Conservation (phyloP, 2,888 invertebrate species). For the Drosophila prostipennis region DNA sequence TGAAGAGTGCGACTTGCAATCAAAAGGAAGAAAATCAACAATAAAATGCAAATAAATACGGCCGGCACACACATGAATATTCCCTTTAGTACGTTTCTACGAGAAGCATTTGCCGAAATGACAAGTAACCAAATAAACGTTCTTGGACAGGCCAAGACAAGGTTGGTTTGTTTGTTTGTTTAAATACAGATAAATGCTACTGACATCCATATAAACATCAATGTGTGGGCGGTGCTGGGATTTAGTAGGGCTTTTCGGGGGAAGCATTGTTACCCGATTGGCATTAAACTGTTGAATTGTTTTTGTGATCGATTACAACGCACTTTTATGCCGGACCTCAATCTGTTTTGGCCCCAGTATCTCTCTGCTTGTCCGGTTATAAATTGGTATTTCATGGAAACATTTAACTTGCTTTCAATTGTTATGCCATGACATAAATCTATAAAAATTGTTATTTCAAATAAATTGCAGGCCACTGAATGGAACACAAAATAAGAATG, state of each 20-base stretch:
- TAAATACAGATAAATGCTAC: conserved; percentile 76
- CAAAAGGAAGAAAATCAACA: conserved; percentile 46
- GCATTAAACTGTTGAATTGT: conserved; percentile 60
- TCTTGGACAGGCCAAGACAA: conserved; percentile 44
- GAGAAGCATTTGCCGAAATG: conserved; percentile 65
- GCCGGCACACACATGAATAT: conserved; percentile 28
- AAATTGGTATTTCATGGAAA: conserved; percentile 55
- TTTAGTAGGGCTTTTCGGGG: not conserved
- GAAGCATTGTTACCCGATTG: conserved; percentile 27
- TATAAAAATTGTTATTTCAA: conserved; percentile 39
- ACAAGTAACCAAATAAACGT: conserved; percentile 74
- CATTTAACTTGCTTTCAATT: conserved; percentile 59
- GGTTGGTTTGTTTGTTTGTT: conserved; percentile 62
- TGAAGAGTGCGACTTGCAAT: conserved; percentile 28
- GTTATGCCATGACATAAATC: conserved; percentile 63
- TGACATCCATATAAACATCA: conserved; percentile 58
- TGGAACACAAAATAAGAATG: conserved; percentile 9
- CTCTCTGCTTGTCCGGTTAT: conserved; percentile 55
- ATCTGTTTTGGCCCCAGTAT: conserved; percentile 32
- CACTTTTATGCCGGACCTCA: conserved; percentile 61
- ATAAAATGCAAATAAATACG: conserved; percentile 47
- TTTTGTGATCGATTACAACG: conserved; percentile 54
- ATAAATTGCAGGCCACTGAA: conserved; percentile 30
- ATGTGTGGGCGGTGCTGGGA: not conserved
- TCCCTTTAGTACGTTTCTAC: conserved; percentile 27